Conservation (phyloP, 2,797 vertebrate genomes). For the Melanotaenia trifasciata region DNA sequence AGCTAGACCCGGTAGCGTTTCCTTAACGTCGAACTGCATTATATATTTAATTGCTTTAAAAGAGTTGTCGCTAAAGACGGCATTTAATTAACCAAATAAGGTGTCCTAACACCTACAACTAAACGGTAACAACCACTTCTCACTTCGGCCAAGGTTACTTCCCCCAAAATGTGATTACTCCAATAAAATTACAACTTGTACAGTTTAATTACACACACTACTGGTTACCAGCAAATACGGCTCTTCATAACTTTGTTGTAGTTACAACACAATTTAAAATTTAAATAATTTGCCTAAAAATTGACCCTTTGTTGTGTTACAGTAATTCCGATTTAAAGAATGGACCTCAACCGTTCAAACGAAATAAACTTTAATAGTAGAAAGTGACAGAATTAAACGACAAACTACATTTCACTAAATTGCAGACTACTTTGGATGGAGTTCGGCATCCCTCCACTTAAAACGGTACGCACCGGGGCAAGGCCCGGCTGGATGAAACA, state of each 20-base stretch:
- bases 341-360: rapidly evolving
- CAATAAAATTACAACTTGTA: conserved; percentile 32
- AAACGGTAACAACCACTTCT: rapidly evolving
- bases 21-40: conserved; percentile 14
- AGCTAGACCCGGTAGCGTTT: conserved; percentile 56
- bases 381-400: not conserved
- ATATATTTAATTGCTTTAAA: conserved; percentile 7
- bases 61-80: rapidly evolving
- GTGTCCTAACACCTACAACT: rapidly evolving
- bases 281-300: not conserved
- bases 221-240: not conserved
- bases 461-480: conserved; percentile 42
- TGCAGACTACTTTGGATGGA: conserved; percentile 21
- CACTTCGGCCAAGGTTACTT: conserved; percentile 33
- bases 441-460: conserved; percentile 39
- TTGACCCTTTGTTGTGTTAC: rapidly evolving
- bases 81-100: rapidly evolving
- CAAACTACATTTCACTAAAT: not conserved
- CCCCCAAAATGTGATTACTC: rapidly evolving
- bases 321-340: conserved; percentile 32
- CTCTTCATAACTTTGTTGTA: conserved; percentile 44
- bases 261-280: not conserved
- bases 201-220: not conserved
- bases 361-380: rapidly evolving
- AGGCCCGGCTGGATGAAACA: conserved; percentile 79